A percentile compares a stretch with the other conserved stretches of the same genome.
Conservation (phyloP, 2,797 vertebrate species). For the Galaxias olidus region DNA sequence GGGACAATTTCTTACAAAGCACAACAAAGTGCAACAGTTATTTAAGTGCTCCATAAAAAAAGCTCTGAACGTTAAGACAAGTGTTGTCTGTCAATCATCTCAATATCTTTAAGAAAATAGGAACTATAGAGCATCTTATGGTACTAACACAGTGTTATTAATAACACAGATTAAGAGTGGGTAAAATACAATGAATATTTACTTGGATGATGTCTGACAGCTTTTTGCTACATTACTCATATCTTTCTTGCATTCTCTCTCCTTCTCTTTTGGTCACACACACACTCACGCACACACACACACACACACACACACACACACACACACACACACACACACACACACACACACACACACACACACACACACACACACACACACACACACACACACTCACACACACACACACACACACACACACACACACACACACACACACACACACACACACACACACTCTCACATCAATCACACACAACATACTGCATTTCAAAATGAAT, state of each 20-base stretch:
- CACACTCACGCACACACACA: slow-evolving; percentile 26
- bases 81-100: too few relatives aligned
- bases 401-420: not conserved
- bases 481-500: slow-evolving; percentile 34
- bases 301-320: not conserved
- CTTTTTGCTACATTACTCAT: slow-evolving; percentile 9
- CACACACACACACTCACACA: not conserved
- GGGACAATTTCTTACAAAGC: too few relatives aligned
- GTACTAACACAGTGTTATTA: too few relatives aligned
- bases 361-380: not conserved
- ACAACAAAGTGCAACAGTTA: too few relatives aligned
- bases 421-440: slow-evolving; percentile 10
- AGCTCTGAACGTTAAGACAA: too few relatives aligned
- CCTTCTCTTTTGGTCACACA: slow-evolving; percentile 1
- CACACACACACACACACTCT: not conserved
- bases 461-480: not conserved
- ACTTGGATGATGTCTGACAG: too few relatives aligned
- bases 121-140: too few relatives aligned
- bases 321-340: not conserved
- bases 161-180: not conserved
- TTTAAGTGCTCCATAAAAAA: too few relatives aligned
- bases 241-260: slow-evolving; percentile 31
- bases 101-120: too few relatives aligned
- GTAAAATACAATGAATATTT: slow-evolving; percentile 2
- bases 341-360: not conserved